A percentile compares a stretch with the other conserved stretches of the same genome.
Evolutionary conservation across 2,888 invertebrate species (phyloP).

Genomic region (Dendrolimus houi): DNA sequence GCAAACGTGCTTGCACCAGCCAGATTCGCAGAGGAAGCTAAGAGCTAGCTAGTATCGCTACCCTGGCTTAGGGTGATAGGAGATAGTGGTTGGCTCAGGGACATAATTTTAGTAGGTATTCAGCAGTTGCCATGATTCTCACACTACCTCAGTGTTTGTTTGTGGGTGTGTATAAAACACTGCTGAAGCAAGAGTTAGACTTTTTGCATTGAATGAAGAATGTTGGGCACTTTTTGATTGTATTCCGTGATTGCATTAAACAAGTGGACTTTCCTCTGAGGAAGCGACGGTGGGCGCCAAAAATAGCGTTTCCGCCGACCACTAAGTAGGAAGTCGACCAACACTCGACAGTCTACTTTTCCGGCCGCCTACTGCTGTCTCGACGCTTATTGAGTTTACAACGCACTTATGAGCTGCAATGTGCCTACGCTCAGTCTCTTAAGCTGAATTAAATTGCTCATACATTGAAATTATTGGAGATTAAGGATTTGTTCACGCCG

Average conservation of each 20-base stretch:
- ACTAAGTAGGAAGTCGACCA: constrained; percentile 71
- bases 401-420: constrained; percentile 65
- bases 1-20: no score
- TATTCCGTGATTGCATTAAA: constrained; percentile 35
- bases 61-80: no score
- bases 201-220: background rate
- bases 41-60: no score
- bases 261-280: constrained; percentile 66
- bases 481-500: constrained; percentile 29
- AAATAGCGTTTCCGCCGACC: constrained; percentile 70
- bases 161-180: no score
- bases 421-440: constrained; percentile 62
- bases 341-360: constrained; percentile 57
- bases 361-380: constrained; percentile 70
- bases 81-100: no score
- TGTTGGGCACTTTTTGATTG: constrained; percentile 18
- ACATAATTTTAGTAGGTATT: no score
- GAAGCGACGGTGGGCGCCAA: constrained; percentile 70
- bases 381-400: constrained; percentile 70
- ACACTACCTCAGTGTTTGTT: no score
- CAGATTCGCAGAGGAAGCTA: no score
- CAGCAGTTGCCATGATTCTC: no score
- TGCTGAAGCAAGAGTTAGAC: no score
- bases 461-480: constrained; percentile 49
- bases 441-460: constrained; percentile 70